Evolutionary conservation across 2,113 vertebrate genomes (phyloP).

Genomic region (Actinemys pallida): DNA sequence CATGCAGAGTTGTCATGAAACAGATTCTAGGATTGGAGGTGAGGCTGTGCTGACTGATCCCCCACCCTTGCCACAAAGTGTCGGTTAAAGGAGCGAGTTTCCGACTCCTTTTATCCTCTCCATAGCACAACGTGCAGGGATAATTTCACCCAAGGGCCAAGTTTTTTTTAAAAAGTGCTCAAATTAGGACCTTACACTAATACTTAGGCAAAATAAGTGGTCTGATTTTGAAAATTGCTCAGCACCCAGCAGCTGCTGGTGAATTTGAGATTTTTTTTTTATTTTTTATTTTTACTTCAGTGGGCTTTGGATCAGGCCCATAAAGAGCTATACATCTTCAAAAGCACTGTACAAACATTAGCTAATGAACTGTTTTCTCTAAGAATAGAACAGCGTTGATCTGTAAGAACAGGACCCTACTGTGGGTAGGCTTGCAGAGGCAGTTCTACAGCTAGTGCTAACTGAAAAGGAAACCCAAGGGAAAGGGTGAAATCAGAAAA

Average conservation of each 20-base stretch:
- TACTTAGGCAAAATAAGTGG: not conserved
- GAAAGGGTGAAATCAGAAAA: conserved; percentile 2
- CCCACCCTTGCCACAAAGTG: not conserved
- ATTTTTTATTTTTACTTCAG: not conserved
- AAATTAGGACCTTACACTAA: not conserved
- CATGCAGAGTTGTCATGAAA: not conserved
- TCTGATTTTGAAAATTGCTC: not conserved
- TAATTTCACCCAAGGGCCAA: not conserved
- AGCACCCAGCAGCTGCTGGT: not conserved
- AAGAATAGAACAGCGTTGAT: not conserved
- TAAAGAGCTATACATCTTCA: not conserved
- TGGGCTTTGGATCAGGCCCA: not conserved
- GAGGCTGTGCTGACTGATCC: not conserved
- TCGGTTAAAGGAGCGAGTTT: not conserved
- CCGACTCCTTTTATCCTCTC: not conserved
- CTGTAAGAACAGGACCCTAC: not conserved
- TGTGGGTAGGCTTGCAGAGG: not conserved
- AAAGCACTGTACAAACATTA: not conserved
- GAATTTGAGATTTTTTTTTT: not conserved
- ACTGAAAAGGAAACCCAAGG: conserved; percentile 12
- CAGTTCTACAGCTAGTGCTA: not conserved
- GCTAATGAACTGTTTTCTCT: not conserved
- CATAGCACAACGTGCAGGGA: not conserved
- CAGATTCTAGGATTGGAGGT: not conserved
- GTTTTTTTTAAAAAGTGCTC: not conserved